A percentile compares a stretch with the other conserved stretches of the same genome.
Conservation (phyloP, 2,797 vertebrate genomes). For the Gymnothorax reevesii region DNA sequence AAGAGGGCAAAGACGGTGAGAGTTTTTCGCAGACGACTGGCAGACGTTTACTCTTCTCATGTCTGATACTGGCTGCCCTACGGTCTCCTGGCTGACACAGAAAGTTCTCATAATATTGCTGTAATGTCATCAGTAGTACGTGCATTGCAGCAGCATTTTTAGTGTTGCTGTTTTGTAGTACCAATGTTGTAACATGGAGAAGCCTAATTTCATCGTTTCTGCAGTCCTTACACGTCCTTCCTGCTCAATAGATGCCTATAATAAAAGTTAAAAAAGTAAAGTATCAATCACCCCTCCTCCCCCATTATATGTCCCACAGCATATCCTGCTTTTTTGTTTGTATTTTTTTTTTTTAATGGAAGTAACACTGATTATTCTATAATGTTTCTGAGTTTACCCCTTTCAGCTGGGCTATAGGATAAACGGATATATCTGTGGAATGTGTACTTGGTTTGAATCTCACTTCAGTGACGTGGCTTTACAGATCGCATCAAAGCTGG, state of each 20-base stretch:
- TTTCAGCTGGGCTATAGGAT: background rate
- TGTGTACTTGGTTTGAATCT: slow-evolving; percentile 3
- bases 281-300: background rate
- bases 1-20: slow-evolving; percentile 76
- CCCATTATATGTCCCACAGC: background rate
- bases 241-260: background rate
- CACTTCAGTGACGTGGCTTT: background rate
- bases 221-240: background rate
- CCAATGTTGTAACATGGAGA: too few relatives aligned
- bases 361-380: background rate
- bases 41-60: background rate
- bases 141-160: too few relatives aligned
- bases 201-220: too few relatives aligned
- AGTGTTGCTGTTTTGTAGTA: too few relatives aligned
- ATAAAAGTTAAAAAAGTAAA: background rate
- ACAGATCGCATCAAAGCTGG: background rate
- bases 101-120: too few relatives aligned
- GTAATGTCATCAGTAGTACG: too few relatives aligned
- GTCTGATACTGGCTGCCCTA: background rate
- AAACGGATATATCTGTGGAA: background rate
- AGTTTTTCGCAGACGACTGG: background rate
- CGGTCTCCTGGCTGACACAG: background rate
- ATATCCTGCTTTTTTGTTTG: background rate
- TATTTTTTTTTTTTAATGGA: background rate
- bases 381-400: background rate